Conservation (phyloP, 1,140 invertebrate genomes). For the Drosophila mayri region DNA sequence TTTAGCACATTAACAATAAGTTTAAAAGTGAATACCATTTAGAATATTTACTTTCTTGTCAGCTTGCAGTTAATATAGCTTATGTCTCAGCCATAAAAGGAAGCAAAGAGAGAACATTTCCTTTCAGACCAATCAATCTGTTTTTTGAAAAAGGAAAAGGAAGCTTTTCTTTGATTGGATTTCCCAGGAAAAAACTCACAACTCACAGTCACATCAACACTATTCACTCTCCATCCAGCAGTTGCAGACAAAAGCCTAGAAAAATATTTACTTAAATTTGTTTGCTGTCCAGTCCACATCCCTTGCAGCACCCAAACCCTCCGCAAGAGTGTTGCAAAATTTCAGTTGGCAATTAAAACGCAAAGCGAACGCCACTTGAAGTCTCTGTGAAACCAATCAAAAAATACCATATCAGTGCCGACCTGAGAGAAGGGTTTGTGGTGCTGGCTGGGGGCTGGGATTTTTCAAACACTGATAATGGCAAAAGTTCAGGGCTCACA, state of each 20-base stretch:
- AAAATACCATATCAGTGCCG: conserved; percentile 70
- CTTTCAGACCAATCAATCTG: conserved; percentile 28
- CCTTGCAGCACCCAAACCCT: not conserved
- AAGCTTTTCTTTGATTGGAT: conserved; percentile 45
- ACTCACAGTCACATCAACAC: conserved; percentile 50
- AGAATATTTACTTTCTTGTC: not conserved
- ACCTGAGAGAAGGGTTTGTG: conserved; percentile 20
- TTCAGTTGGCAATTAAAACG: conserved; percentile 73
- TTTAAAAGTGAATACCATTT: not conserved
- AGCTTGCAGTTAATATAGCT: not conserved
- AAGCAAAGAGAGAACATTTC: not conserved
- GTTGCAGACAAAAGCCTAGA: conserved; percentile 60
- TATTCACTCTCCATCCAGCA: conserved; percentile 31
- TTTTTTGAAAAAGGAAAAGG: conserved; percentile 7
- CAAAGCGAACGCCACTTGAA: conserved; percentile 55
- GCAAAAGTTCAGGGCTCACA: conserved; percentile 47
- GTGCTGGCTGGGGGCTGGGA: not conserved
- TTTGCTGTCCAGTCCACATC: conserved; percentile 6
- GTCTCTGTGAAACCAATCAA: conserved; percentile 74
- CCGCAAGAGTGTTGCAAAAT: conserved; percentile 36
- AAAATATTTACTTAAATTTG: conserved; percentile 68
- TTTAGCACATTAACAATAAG: not conserved
- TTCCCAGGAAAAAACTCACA: conserved; percentile 18
- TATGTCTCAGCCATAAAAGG: not conserved
- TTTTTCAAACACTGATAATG: conserved; percentile 62